Evolutionary conservation across 2,888 invertebrate genomes (phyloP), one percentile per base, ranked within the genome.

Genomic region (Kuschelorhynchus macadamiae): DNA sequence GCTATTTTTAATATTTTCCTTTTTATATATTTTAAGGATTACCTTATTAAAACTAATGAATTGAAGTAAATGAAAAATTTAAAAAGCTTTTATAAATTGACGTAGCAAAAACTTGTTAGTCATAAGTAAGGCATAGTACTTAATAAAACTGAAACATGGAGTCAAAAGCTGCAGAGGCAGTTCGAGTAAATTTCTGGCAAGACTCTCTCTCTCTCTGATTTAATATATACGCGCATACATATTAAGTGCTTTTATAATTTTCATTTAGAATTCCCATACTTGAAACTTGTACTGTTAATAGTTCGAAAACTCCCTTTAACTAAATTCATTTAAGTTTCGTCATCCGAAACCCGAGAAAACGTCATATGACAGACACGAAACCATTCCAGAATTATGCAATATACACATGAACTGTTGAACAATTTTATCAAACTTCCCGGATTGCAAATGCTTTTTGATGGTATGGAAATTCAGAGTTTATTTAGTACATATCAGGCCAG

Each of bases 201-300:
- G 12, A 36, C 7, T 36, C 7, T 11, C 7, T 4, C 36, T 12
- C 11, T 12, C 36, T 11, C 11, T 3, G 36, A 2, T 36, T 36
- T 36, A 36, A 36, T 36, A 36, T 36, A 36, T 36, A n/a, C 36
- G 36, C 36, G 9, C 36, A 36, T 3, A 36, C 59, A 59, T 49
- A 18, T 44, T 59, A 59, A 49, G 49, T 47, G 59, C 49, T 49
- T 59, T 33, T 39, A 39, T 59, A 59, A 59, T 49, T 47, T 59
- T 59, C 49, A 59, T 49, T 59, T 59, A 59, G 53, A 39, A 59
- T 36, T 49, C 18, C 21, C 49, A 39, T 49, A 49, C 49, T 47
- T 49, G 18, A 20, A 59, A 39, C 30, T 59, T 59, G 33, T 25
- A 32, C 44, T 59, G 59, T 39, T 59, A 47, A 47, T 59, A 49